These are phyloP conservation scores for Battus philenor DNA, from an alignment of 1,140 invertebrate species.

Conservation along the genomic window DNA sequence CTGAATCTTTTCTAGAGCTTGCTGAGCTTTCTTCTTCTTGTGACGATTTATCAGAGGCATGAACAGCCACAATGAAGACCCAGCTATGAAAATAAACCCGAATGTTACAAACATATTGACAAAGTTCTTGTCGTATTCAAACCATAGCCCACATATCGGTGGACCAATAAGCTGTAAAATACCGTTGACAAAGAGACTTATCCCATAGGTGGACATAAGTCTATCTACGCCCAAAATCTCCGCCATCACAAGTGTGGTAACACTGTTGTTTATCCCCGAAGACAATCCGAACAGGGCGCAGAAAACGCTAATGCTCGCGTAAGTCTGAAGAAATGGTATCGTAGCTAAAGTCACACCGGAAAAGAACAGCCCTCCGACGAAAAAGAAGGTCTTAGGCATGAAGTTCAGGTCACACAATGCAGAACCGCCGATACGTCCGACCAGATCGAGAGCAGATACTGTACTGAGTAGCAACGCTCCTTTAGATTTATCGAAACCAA, in stretches of 20 bases:
- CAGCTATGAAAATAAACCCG: slow-evolving; percentile 83
- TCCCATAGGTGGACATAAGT: slow-evolving; percentile 88
- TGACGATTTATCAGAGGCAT: slow-evolving; percentile 82
- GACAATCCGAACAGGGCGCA: slow-evolving; percentile 87
- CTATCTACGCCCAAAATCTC: slow-evolving; percentile 88
- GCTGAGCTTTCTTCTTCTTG: slow-evolving; percentile 44
- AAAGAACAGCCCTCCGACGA: slow-evolving; percentile 84
- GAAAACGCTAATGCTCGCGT: slow-evolving; percentile 78
- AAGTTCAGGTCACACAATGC: slow-evolving; percentile 85
- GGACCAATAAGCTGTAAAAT: slow-evolving; percentile 87
- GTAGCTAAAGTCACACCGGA: slow-evolving; percentile 83
- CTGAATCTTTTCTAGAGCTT: slow-evolving; percentile 23
- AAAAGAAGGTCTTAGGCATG: slow-evolving; percentile 88
- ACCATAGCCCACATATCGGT: slow-evolving; percentile 84
- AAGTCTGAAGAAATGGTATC: slow-evolving; percentile 80
- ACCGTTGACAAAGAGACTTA: slow-evolving; percentile 89
- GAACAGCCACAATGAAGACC: slow-evolving; percentile 84
- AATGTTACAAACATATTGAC: slow-evolving; percentile 83
- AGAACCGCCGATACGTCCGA: slow-evolving; percentile 88
- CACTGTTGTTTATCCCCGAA: slow-evolving; percentile 89
- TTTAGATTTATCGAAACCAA: slow-evolving; percentile 82
- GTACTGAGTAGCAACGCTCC: slow-evolving; percentile 84
- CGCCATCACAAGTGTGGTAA: slow-evolving; percentile 90
- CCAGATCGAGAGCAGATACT: slow-evolving; percentile 85
- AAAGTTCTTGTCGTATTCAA: slow-evolving; percentile 79